Percentiles rank a stretch among this genome's conserved stretches.
Conservation (phyloP, 2,113 vertebrate species). For the Microtus ochrogaster region DNA sequence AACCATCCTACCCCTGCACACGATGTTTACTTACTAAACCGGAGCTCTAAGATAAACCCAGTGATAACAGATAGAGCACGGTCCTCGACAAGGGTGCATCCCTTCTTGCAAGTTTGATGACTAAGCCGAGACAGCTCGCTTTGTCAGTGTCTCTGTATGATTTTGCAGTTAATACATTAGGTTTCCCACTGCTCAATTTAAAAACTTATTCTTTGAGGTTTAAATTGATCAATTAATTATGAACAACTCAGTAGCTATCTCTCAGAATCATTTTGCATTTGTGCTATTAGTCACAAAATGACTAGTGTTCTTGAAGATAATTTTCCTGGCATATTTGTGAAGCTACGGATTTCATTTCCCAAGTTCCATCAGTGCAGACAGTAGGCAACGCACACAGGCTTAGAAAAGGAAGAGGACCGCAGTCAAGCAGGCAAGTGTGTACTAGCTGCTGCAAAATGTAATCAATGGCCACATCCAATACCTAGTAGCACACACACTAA, state of each 20-base stretch:
- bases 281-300: slow-evolving; percentile 52
- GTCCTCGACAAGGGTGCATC: not conserved
- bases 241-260: slow-evolving; percentile 45
- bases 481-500: not conserved
- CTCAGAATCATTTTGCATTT: slow-evolving; percentile 54
- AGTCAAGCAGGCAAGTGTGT: not conserved
- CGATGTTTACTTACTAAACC: slow-evolving; percentile 60
- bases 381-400: not conserved
- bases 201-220: slow-evolving; percentile 64
- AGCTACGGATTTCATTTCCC: not conserved
- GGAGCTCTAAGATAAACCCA: slow-evolving; percentile 57
- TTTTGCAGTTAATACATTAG: slow-evolving; percentile 61
- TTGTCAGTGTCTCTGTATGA: slow-evolving; percentile 24
- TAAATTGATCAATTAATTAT: slow-evolving; percentile 72
- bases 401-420: not conserved
- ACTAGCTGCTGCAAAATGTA: not conserved
- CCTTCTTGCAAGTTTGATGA: slow-evolving; percentile 48
- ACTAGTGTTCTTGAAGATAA: slow-evolving; percentile 52
- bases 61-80: slow-evolving; percentile 56
- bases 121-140: slow-evolving; percentile 36
- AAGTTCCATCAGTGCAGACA: not conserved
- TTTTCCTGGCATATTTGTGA: slow-evolving; percentile 57
- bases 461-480: not conserved
- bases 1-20: slow-evolving; percentile 16
- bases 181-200: slow-evolving; percentile 52